Evolutionary conservation across 2,113 vertebrate genomes (phyloP).

Genomic region (Cairina moschata): DNA sequence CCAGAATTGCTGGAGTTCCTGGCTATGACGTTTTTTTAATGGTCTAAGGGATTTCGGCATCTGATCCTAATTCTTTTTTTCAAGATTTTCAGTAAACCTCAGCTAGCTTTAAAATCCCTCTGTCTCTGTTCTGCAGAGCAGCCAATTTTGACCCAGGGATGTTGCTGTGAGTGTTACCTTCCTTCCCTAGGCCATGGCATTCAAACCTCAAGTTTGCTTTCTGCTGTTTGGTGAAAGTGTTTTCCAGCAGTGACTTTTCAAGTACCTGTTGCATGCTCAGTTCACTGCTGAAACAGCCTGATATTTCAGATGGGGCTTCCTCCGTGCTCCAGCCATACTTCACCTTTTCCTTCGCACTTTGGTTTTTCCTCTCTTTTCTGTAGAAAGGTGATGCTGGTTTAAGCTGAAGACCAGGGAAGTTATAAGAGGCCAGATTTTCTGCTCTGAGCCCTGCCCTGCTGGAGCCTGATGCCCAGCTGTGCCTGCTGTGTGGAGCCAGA

Average conservation of each 20-base stretch:
- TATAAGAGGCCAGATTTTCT: not conserved
- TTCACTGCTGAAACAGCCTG: not conserved
- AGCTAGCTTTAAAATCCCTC: not conserved
- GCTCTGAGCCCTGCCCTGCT: not conserved
- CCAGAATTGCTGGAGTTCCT: not conserved
- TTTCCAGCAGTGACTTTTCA: not conserved
- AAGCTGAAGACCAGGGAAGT: not conserved
- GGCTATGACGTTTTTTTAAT: not conserved
- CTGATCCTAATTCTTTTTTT: not conserved
- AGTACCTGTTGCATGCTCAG: not conserved
- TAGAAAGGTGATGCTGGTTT: not conserved
- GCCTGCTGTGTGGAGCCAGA: not conserved
- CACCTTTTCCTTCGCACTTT: not conserved
- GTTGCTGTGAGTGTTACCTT: not conserved
- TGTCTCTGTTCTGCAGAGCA: not conserved
- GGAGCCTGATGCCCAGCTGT: not conserved
- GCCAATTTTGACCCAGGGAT: not conserved
- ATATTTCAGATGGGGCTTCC: not conserved
- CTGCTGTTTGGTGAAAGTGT: not conserved
- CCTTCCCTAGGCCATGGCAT: not conserved
- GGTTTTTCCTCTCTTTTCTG: not conserved
- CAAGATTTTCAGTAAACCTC: not conserved
- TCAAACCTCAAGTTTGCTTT: not conserved
- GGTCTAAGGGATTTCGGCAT: not conserved
- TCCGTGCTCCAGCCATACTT: not conserved